These are phyloP conservation scores for Pungitius pungitius DNA, from an alignment of 2,113 vertebrate species.

Conservation along the genomic window DNA sequence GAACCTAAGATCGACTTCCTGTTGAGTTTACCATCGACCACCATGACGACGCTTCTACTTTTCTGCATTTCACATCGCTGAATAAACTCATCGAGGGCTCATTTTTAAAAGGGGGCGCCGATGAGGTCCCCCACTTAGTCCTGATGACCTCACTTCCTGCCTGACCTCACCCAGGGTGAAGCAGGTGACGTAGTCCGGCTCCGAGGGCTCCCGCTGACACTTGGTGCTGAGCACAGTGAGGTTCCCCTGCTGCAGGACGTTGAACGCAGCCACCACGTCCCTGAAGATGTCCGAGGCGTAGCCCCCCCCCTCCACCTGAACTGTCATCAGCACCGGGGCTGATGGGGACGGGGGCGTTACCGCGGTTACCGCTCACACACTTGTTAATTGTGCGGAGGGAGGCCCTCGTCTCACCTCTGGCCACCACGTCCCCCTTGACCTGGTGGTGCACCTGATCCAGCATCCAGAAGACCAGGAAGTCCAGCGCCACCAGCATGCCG, in stretches of 20 bases:
- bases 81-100: too few relatives aligned
- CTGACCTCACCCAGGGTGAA: constrained; percentile 45
- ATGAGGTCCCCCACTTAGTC: too few relatives aligned
- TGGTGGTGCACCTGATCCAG: constrained; percentile 86
- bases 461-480: constrained; percentile 90
- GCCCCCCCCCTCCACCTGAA: constrained; percentile 83
- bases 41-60: too few relatives aligned
- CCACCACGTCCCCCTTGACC: constrained; percentile 80
- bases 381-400: too few relatives aligned
- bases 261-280: constrained; percentile 85
- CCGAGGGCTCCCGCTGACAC: constrained; percentile 80
- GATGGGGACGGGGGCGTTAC: neutral
- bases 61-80: too few relatives aligned
- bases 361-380: neutral
- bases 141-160: constrained; percentile 14
- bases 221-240: constrained; percentile 84
- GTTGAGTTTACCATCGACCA: too few relatives aligned
- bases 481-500: constrained; percentile 80
- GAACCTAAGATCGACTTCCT: too few relatives aligned
- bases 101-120: too few relatives aligned
- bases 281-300: constrained; percentile 85
- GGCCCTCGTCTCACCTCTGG: too few relatives aligned
- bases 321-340: constrained; percentile 79
- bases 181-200: constrained; percentile 74
- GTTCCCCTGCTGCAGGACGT: constrained; percentile 83